phyloP scores from a whole-genome alignment of 2,888 invertebrate genomes.

The Scaptodrosophila latifasciaeformis region DNA sequence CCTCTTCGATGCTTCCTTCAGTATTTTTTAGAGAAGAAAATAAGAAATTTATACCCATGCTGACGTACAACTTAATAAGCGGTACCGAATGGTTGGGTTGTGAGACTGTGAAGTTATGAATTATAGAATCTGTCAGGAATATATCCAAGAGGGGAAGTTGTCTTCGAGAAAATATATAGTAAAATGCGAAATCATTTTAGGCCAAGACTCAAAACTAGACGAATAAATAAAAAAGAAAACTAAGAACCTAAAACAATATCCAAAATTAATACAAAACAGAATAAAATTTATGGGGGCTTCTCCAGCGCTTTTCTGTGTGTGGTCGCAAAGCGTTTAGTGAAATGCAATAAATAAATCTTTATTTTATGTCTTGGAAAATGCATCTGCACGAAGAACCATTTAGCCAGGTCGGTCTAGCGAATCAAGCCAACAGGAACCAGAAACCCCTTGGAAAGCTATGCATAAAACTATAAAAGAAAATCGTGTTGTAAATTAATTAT shows the following conservation, averaged over 20 bases:
- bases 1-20: slow-evolving; percentile 8
- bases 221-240: too few relatives aligned
- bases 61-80: slow-evolving; percentile 62
- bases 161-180: slow-evolving; percentile 3
- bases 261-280: slow-evolving; percentile 24
- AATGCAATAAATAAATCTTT: slow-evolving; percentile 59
- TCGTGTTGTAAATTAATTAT: slow-evolving; percentile 68
- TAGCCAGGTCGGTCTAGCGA: neutral
- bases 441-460: slow-evolving; percentile 19
- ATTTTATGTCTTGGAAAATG: slow-evolving; percentile 30
- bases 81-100: slow-evolving; percentile 1
- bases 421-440: too few relatives aligned
- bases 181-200: neutral
- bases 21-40: too few relatives aligned
- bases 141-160: neutral
- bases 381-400: neutral
- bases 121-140: slow-evolving; percentile 38
- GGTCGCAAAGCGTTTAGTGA: slow-evolving; percentile 28
- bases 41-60: slow-evolving; percentile 62
- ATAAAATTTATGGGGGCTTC: slow-evolving; percentile 29
- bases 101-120: slow-evolving; percentile 48
- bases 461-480: slow-evolving; percentile 27
- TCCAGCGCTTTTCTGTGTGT: slow-evolving; percentile 4
- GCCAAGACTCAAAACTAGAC: too few relatives aligned
- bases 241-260: slow-evolving; percentile 1